Evolutionary conservation across 37 sponge, comb jelly and placozoan species (phyloP).

Genomic region (Chondrilla cf. caribensis): DNA sequence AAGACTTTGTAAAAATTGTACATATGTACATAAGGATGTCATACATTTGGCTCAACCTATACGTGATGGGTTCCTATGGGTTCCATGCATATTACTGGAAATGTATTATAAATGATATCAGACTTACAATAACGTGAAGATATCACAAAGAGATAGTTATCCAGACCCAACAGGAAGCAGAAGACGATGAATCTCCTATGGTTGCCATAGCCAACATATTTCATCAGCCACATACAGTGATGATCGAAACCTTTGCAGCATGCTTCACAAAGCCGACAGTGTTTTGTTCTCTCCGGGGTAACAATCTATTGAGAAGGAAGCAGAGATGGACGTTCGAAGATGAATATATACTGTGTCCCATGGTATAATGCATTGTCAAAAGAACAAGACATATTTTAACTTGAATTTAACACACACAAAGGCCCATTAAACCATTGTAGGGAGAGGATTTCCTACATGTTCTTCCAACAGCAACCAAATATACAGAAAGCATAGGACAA

Average conservation of each 20-base stretch:
- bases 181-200: constrained; percentile 72
- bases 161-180: constrained; percentile 37
- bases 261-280: constrained; percentile 75
- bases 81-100: too few relatives aligned
- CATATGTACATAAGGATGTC: background rate
- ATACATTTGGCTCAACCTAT: background rate
- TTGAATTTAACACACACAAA: too few relatives aligned
- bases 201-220: constrained; percentile 70
- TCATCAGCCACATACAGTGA: constrained; percentile 83
- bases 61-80: background rate
- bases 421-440: too few relatives aligned
- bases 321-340: background rate
- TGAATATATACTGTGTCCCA: too few relatives aligned
- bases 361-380: too few relatives aligned
- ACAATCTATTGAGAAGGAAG: constrained; percentile 49
- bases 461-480: too few relatives aligned
- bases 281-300: constrained; percentile 62
- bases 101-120: too few relatives aligned
- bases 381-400: too few relatives aligned
- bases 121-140: constrained; percentile 40
- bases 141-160: constrained; percentile 63
- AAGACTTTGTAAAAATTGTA: too few relatives aligned
- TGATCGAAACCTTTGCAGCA: constrained; percentile 83
- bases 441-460: too few relatives aligned
- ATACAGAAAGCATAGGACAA: too few relatives aligned